Base-by-base conservation (phyloP, 1,140 invertebrate species). In the Drosophila ohnishii region DNA sequence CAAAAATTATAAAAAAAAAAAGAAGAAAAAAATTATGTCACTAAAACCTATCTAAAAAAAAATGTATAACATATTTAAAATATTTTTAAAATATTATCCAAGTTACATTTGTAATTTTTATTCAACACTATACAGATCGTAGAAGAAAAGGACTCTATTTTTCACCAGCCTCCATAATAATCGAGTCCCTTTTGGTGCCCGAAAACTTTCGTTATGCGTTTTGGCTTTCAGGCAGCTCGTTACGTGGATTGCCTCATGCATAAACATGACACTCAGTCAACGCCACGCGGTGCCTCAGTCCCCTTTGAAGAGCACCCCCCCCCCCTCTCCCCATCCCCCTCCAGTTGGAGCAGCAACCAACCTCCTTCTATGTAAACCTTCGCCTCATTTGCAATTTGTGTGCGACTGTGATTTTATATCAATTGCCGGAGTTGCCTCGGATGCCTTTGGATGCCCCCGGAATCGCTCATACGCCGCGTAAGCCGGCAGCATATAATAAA, bases 211-310 rank as follows among this genome's bases (percentile, higher is more conserved):
- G 57, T 72, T 61, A 53, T 73, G 56, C 67, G 44, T 72, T 72
- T 61, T 60, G 55, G 45, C 66, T 72, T 72, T 73, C 47, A 35
- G 55, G 55, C 72, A 75, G 72, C 73, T 60, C 72, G 72, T 73
- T 73, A 73, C 40, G 35, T 67, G 74, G 74, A 76, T 67, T 67
- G 42, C 40, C 75, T 81, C 82, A 85, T 85, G 82, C 78, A 85
- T 86, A 85, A 85, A 82, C 78, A 86, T 84, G 81, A 74, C 82
- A 84, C 70, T 85, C 80, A 78, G 78, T 86, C 74, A 80, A 66
- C 74, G 61, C 14, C 61, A 42, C 19, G 30, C 50, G 64, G 60
- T 42, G 47, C 42, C 57, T 28, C 61, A 13, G 5, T 28, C 40
- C 14, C 22, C 25, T 28, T 37, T n/a, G 51, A 22, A 4, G 13